phyloP scores from a whole-genome alignment of 2,888 invertebrate genomes.

The Imbricaverruca yamaguchii region DNA sequence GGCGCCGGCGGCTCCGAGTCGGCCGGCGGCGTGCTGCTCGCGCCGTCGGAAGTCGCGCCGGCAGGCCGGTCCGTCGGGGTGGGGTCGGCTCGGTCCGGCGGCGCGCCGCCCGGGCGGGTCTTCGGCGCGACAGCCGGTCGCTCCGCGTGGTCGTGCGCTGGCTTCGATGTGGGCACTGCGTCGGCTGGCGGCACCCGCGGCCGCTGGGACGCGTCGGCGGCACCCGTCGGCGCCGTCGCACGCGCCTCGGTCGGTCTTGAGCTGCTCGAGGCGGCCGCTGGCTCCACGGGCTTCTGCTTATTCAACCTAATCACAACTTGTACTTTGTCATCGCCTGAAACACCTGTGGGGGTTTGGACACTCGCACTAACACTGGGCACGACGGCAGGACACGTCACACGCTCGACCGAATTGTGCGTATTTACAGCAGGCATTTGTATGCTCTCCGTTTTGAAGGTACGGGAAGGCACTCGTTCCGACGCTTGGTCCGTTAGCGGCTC shows the following conservation, averaged over 20 bases:
- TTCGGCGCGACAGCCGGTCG: background rate
- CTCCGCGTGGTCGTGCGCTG: too few relatives aligned
- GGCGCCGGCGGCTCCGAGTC: background rate
- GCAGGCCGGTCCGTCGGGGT: background rate
- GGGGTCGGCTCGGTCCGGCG: background rate
- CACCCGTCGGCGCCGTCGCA: background rate
- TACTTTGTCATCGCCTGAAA: slow-evolving; percentile 19
- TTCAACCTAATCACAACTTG: slow-evolving; percentile 7
- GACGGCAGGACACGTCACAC: background rate
- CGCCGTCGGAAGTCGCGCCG: background rate
- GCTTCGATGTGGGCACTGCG: background rate
- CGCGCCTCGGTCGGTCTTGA: background rate
- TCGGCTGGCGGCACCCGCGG: background rate
- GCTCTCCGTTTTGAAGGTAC: slow-evolving; percentile 21
- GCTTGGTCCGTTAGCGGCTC: slow-evolving; percentile 13
- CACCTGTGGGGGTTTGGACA: slow-evolving; percentile 2
- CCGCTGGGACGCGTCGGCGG: background rate
- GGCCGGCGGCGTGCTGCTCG: background rate
- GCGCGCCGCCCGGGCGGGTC: background rate
- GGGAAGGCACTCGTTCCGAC: slow-evolving; percentile 21
- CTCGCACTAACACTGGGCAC: background rate
- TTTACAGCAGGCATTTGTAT: slow-evolving; percentile 11
- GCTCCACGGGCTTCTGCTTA: background rate
- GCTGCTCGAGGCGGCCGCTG: background rate
- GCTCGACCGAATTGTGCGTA: slow-evolving; percentile 2